phyloP scores from a whole-genome alignment of 1,140 invertebrate species.

The Wasmannia auropunctata region DNA sequence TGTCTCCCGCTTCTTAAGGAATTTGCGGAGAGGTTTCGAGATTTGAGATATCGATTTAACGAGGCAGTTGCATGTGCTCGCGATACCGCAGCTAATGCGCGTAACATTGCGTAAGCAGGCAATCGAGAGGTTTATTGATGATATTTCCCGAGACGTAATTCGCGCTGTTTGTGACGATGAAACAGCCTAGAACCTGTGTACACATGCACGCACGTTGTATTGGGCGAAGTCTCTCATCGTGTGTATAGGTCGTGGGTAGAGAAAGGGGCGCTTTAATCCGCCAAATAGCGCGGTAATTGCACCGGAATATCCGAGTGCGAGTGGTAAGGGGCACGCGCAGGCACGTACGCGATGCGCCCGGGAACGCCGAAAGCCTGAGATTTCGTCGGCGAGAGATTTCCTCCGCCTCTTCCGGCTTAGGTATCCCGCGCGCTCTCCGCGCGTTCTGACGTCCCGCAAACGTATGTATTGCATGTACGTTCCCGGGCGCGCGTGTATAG shows the following conservation, averaged over 20 bases:
- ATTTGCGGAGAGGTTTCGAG: background rate
- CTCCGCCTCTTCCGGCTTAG: background rate
- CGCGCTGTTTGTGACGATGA: background rate
- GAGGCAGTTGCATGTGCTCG: background rate
- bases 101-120: background rate
- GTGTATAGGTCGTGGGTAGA: background rate
- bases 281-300: conserved; percentile 37
- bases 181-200: background rate
- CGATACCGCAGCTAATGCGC: background rate
- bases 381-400: conserved; percentile 18
- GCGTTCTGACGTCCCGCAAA: background rate
- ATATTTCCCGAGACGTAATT: background rate
- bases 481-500: background rate
- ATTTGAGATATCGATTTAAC: background rate
- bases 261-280: conserved; percentile 19
- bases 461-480: too few relatives aligned
- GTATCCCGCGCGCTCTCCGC: background rate
- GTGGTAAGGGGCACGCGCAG: conserved; percentile 9
- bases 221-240: background rate
- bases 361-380: conserved; percentile 10
- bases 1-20: background rate
- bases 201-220: background rate
- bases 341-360: background rate
- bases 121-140: background rate
- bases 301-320: background rate